Percentiles rank a stretch among this genome's conserved stretches.
These are phyloP conservation scores for Apaloderma vittatum DNA, from an alignment of 2,113 vertebrate genomes.

Conservation along the genomic window DNA sequence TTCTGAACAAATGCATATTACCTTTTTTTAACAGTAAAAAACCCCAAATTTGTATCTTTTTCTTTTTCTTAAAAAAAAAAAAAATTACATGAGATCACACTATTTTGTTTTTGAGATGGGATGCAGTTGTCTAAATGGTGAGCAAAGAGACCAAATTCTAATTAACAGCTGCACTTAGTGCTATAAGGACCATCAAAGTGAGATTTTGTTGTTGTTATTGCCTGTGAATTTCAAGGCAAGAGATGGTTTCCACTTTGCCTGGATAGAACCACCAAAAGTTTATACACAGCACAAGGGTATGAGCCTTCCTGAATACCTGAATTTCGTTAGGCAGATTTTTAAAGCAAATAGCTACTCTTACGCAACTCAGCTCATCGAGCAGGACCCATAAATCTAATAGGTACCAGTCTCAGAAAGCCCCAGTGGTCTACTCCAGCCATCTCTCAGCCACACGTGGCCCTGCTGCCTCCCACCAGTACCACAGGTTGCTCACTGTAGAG, in stretches of 20 bases:
- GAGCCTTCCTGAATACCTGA: not conserved
- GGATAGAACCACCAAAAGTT: not conserved
- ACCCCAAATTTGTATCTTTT: not conserved
- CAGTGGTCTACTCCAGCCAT: fast-evolving
- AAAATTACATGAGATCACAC: not conserved
- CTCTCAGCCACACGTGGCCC: not conserved
- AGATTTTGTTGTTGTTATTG: not conserved
- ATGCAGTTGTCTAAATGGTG: not conserved
- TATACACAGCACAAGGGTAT: not conserved
- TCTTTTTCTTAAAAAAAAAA: not conserved
- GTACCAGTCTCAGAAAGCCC: not conserved
- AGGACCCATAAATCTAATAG: not conserved
- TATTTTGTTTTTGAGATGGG: not conserved
- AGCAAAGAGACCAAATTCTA: not conserved
- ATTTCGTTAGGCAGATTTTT: not conserved
- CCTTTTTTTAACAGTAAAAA: not conserved
- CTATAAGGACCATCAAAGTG: not conserved
- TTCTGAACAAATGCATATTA: not conserved
- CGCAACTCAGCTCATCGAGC: not conserved
- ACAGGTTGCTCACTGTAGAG: fast-evolving
- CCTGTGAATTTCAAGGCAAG: not conserved
- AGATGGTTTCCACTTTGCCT: not conserved
- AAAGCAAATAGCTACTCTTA: not conserved
- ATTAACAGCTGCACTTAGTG: not conserved
- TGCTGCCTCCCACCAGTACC: not conserved